phyloP scores from a whole-genome alignment of 1,140 invertebrate genomes.

The Sminthurides bifidus region DNA sequence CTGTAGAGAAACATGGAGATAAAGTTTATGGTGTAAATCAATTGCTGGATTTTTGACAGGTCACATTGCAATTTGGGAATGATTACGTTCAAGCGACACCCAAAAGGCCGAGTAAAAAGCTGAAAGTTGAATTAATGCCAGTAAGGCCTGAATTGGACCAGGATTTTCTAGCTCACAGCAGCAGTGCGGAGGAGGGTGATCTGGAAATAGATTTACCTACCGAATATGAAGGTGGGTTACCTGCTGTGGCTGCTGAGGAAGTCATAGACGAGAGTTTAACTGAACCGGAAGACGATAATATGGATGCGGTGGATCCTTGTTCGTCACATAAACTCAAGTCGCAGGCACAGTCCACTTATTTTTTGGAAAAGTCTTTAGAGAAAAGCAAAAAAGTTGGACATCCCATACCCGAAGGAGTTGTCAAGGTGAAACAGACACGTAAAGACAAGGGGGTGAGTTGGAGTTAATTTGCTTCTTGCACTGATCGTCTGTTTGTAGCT shows the following conservation, averaged over 20 bases:
- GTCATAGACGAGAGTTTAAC: slow-evolving; percentile 14
- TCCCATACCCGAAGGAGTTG: background rate
- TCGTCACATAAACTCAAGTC: slow-evolving; percentile 21
- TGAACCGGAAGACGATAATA: slow-evolving; percentile 20
- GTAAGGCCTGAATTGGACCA: background rate
- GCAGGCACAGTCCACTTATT: slow-evolving; percentile 53
- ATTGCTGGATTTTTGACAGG: background rate
- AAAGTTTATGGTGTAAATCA: background rate
- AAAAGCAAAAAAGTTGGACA: slow-evolving; percentile 44
- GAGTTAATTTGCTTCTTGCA: background rate
- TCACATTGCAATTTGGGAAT: slow-evolving; percentile 15
- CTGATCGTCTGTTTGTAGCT: background rate
- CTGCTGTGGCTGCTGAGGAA: slow-evolving; percentile 25
- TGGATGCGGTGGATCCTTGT: slow-evolving; percentile 3
- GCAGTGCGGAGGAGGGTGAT: slow-evolving; percentile 18
- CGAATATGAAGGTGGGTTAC: slow-evolving; percentile 19
- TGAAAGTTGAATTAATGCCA: background rate
- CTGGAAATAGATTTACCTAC: slow-evolving; percentile 27
- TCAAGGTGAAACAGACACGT: slow-evolving; percentile 48
- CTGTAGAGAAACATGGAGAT: background rate
- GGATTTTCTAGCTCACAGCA: no score
- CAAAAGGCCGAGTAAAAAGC: slow-evolving; percentile 1
- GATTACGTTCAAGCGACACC: background rate
- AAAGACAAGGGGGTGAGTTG: slow-evolving; percentile 58
- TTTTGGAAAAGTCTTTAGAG: slow-evolving; percentile 62